Evolutionary conservation across 2,888 invertebrate genomes (phyloP), one percentile per base, ranked within the genome.

Genomic region (Habrosyne pyritoides): DNA sequence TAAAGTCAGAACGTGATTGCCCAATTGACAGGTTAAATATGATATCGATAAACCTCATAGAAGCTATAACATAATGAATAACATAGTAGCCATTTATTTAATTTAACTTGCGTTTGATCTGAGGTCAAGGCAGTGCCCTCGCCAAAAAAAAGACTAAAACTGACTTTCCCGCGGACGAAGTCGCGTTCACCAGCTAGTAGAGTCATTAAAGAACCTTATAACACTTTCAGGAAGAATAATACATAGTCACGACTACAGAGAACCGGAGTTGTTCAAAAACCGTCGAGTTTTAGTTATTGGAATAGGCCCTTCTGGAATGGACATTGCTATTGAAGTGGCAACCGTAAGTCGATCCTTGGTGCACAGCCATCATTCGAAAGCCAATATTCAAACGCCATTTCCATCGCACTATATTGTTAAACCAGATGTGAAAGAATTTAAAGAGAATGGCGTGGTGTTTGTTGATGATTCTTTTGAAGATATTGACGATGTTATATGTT

Each of bases 221-320:
- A 46, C 2, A 18, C n/a, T n/a, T n/a, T n/a, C 36, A 50, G 95
- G 95, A 0, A 70, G 77, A 47, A 70, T 93, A 36, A 70, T 94
- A 8, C 95, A 96, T 78, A 95, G 95, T 67, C 95, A 95, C 72
- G 85, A 93, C 63, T 96, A 95, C 75, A 83, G 95, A 60, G 82
- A 81, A 46, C 93, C 95, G 0, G 89, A 92, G 21, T 64, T 71
- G 10, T 95, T 91, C 73, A 63, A 69, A 8, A 92, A 87, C 10
- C 86, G 93, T 66, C 86, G 69, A 6, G 94, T 95, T 0, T 81
- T 94, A 8, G 78, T 95, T 33, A 78, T 95, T 22, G 95, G 95
- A 2, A 94, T 94, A 2, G 93, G 93, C 0, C 90, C 94, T 21
- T 95, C 95, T 0, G 95, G 95, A 0, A 81, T 93, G 53, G 96